Evolutionary conservation across 1,140 invertebrate genomes (phyloP).

Genomic region (Aphelenchoides fujianensis): DNA sequence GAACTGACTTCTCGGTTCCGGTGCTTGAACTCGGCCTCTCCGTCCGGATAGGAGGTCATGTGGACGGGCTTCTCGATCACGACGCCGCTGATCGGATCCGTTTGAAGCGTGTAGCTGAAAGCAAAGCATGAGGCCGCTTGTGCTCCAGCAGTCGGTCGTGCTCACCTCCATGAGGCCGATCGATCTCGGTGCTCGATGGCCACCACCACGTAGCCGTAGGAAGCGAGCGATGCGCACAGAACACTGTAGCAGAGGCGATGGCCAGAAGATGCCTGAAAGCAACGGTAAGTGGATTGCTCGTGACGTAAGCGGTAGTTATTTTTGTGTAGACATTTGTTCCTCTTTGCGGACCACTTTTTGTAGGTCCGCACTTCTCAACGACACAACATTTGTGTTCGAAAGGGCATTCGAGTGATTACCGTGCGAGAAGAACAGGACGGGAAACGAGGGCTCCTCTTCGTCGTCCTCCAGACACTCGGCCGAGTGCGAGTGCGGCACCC

Average conservation of each 20-base stretch:
- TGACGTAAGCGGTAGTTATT: too few relatives aligned
- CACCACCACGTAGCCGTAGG: conserved; percentile 70
- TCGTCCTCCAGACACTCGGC: conserved; percentile 28
- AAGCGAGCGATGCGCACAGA: conserved; percentile 69
- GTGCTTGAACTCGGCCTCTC: conserved; percentile 61
- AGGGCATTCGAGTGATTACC: too few relatives aligned
- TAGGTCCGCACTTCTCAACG: too few relatives aligned
- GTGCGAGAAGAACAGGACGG: conserved; percentile 71
- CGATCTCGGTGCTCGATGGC: conserved; percentile 71
- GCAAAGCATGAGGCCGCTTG: too few relatives aligned
- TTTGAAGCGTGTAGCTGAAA: conserved; percentile 48
- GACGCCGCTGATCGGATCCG: conserved; percentile 41
- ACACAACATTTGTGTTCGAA: too few relatives aligned
- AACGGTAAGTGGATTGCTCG: too few relatives aligned
- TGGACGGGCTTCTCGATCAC: conserved; percentile 38
- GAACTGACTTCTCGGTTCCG: conserved; percentile 64
- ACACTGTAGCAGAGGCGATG: conserved; percentile 69
- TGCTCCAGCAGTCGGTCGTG: too few relatives aligned
- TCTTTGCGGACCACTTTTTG: too few relatives aligned
- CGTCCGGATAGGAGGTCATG: conserved; percentile 46
- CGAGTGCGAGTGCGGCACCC: conserved; percentile 13
- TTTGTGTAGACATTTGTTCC: too few relatives aligned
- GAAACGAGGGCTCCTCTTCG: conserved; percentile 64
- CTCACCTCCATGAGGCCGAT: too few relatives aligned
- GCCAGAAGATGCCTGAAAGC: too few relatives aligned